These are phyloP conservation scores for Pangasius macronema DNA, from an alignment of 2,797 vertebrate genomes.

Conservation along the genomic window DNA sequence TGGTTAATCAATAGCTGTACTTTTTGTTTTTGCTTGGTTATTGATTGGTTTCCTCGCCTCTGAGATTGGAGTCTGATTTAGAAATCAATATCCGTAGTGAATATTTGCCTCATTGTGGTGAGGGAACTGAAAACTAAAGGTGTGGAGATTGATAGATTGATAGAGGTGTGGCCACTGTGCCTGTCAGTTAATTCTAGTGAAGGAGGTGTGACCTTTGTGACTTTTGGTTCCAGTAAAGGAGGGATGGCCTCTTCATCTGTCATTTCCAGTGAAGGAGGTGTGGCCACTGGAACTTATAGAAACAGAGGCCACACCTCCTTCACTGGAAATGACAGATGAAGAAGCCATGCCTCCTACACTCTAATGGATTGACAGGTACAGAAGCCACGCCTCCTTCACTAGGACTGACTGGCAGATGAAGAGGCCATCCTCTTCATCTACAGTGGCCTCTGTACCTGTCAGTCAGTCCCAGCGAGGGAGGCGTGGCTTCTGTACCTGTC, in stretches of 20 bases:
- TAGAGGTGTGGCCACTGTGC: neutral
- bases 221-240: no score
- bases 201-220: neutral
- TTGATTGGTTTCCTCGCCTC: constrained; percentile 1
- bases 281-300: no score
- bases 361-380: no score
- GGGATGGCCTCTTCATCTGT: neutral
- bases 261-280: neutral
- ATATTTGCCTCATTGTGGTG: neutral
- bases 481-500: neutral
- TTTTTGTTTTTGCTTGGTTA: constrained; percentile 3
- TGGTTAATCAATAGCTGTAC: neutral
- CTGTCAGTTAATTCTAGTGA: neutral
- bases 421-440: no score
- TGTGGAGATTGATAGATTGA: neutral
- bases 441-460: no score
- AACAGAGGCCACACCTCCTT: no score
- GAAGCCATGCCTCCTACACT: no score
- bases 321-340: no score
- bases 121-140: constrained; percentile 16
- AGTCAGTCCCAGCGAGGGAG: neutral
- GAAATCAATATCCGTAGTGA: neutral
- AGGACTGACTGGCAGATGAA: no score
- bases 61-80: constrained; percentile 7
- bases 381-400: no score